These are phyloP conservation scores for Ophioderma brevispina DNA, from an alignment of 35 echinoderm and acorn worm species.

Conservation along the genomic window DNA sequence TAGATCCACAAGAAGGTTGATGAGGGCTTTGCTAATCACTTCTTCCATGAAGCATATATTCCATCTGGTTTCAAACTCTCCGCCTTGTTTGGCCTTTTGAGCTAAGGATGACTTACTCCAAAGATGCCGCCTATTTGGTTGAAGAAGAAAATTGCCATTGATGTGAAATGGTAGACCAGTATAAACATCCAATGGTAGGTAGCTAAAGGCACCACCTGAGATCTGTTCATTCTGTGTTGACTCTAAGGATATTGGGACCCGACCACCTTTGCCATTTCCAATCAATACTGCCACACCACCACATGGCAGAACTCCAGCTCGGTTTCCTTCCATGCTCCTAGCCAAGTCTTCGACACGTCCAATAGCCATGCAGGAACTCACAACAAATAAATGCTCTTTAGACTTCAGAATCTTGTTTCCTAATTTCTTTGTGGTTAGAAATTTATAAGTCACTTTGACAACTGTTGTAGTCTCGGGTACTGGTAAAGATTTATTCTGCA, in stretches of 20 bases:
- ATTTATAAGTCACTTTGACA: background rate
- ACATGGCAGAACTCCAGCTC: conserved; percentile 48
- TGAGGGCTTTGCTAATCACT: conserved; percentile 36
- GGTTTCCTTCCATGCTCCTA: background rate
- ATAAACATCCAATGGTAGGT: conserved; percentile 15
- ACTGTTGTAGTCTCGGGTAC: conserved; percentile 11
- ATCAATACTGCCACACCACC: conserved; percentile 60
- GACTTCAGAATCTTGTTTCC: background rate
- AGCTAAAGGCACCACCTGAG: conserved; percentile 27
- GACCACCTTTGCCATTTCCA: too few species aligned
- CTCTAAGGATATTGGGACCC: background rate
- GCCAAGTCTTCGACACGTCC: background rate
- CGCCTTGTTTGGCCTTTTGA: background rate
- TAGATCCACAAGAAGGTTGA: conserved; percentile 31
- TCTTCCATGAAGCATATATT: conserved; percentile 44
- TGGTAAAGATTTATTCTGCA: background rate
- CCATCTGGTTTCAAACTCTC: conserved; percentile 38
- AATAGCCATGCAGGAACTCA: conserved; percentile 32
- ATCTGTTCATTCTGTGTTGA: background rate
- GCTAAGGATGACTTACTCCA: conserved; percentile 21
- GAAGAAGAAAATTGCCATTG: conserved; percentile 42
- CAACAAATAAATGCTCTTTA: background rate
- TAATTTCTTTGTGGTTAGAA: background rate
- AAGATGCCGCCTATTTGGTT: conserved; percentile 44
- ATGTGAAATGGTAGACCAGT: conserved; percentile 58